phyloP scores from a whole-genome alignment of 2,888 invertebrate species.

The Heterodera filipjevi region DNA sequence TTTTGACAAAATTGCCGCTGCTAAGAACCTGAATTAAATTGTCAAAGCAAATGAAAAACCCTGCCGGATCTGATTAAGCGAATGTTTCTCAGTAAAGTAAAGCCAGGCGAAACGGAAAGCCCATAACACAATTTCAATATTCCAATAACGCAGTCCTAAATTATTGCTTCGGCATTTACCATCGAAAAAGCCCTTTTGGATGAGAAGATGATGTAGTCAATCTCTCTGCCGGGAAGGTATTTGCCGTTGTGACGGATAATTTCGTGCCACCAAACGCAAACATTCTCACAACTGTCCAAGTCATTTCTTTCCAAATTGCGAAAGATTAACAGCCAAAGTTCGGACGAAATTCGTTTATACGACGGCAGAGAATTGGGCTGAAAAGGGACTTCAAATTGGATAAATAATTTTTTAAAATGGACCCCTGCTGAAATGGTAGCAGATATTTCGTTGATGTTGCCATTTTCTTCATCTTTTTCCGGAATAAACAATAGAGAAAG shows the following conservation, averaged over 20 bases:
- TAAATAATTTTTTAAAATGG: no score
- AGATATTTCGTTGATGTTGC: not conserved
- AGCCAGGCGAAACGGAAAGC: not conserved
- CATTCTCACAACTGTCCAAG: not conserved
- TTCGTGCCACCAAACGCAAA: conserved; percentile 1
- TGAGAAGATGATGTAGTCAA: not conserved
- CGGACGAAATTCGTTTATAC: not conserved
- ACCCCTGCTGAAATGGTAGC: not conserved
- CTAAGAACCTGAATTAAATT: not conserved
- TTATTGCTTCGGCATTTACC: not conserved
- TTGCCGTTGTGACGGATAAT: conserved; percentile 1
- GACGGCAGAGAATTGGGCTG: not conserved
- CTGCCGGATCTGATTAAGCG: no score
- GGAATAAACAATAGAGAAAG: not conserved
- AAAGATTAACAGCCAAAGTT: not conserved
- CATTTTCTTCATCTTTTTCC: not conserved
- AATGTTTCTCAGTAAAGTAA: no score
- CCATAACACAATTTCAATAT: no score
- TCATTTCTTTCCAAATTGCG: not conserved
- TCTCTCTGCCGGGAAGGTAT: not conserved
- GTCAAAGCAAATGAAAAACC: no score
- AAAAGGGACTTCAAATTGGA: not conserved
- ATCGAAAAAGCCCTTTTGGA: not conserved
- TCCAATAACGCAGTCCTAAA: no score
- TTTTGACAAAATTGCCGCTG: not conserved